Percentiles rank a stretch among this genome's conserved stretches.
phyloP scores from a whole-genome alignment of 2,797 vertebrate genomes.

The Sebastes kiyomatsui region DNA sequence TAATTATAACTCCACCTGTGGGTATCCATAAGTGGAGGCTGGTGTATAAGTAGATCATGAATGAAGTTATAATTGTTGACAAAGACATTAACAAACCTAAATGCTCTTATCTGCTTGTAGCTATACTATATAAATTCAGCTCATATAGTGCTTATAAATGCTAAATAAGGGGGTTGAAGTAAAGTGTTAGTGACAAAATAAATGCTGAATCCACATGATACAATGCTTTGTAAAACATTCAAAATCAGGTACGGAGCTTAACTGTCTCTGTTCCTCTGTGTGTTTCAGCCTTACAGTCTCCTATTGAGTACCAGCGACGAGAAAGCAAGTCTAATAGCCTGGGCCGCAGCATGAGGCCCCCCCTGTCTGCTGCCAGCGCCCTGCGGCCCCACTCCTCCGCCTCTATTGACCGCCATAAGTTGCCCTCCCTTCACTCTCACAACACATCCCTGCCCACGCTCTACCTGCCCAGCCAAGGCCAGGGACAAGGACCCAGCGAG shows the following conservation, averaged over 20 bases:
- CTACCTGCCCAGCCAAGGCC: constrained; percentile 84
- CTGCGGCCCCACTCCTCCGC: constrained; percentile 87
- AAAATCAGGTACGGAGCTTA: not conserved
- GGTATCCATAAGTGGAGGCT: not conserved
- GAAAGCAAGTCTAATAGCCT: constrained; percentile 94
- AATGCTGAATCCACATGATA: not conserved
- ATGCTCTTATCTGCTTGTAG: not conserved
- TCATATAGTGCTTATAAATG: not conserved
- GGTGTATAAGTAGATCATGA: not conserved
- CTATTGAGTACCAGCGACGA: constrained; percentile 93
- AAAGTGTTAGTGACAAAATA: not conserved
- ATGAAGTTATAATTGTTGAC: not conserved
- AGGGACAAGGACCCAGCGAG: constrained; percentile 69
- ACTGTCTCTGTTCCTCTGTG: constrained; percentile 9
- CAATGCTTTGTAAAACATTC: not conserved
- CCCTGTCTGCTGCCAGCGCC: constrained; percentile 77
- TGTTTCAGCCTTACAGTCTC: constrained; percentile 90
- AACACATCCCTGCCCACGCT: constrained; percentile 91
- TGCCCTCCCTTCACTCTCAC: constrained; percentile 85
- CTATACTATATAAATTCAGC: not conserved
- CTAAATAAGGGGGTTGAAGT: not conserved
- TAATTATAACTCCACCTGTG: not conserved
- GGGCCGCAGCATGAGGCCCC: constrained; percentile 85
- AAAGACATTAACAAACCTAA: not conserved
- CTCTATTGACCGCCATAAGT: constrained; percentile 87